phyloP scores from a whole-genome alignment of 2,113 vertebrate species.

The Ibidorhyncha struthersii region DNA sequence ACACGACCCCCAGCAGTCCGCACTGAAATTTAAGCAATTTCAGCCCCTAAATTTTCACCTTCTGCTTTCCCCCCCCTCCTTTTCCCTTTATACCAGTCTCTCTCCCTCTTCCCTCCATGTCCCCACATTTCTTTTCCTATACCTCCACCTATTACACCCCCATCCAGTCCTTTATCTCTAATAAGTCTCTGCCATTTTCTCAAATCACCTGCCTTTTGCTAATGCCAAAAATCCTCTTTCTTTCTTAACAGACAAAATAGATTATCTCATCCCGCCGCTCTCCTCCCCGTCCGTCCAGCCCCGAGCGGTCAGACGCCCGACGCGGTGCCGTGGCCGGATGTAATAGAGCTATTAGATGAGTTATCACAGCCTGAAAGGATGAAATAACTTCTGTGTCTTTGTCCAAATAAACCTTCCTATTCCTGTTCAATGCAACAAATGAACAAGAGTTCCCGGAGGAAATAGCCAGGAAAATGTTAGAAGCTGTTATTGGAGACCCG shows the following conservation, averaged over 20 bases:
- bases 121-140: neutral
- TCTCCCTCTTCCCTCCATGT: neutral
- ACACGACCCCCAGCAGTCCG: neutral
- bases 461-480: neutral
- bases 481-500: neutral
- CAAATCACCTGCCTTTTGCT: conserved; percentile 51
- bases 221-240: conserved; percentile 24
- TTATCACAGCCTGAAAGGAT: conserved; percentile 62
- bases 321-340: conserved; percentile 5
- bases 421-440: neutral
- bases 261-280: conserved; percentile 32
- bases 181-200: conserved; percentile 46
- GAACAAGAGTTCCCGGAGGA: neutral
- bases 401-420: conserved; percentile 23
- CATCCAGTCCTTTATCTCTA: neutral
- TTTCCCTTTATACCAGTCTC: neutral
- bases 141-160: neutral
- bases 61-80: rapidly evolving
- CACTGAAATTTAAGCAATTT: conserved; percentile 8
- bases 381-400: conserved; percentile 43
- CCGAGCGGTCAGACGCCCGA: neutral
- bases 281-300: neutral
- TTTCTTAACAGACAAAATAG: conserved; percentile 33
- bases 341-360: conserved; percentile 59
- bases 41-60: neutral